A percentile compares a stretch with the other conserved stretches of the same genome.
Conservation (phyloP, 2,888 invertebrate species). For the Yponomeuta evonymella region DNA sequence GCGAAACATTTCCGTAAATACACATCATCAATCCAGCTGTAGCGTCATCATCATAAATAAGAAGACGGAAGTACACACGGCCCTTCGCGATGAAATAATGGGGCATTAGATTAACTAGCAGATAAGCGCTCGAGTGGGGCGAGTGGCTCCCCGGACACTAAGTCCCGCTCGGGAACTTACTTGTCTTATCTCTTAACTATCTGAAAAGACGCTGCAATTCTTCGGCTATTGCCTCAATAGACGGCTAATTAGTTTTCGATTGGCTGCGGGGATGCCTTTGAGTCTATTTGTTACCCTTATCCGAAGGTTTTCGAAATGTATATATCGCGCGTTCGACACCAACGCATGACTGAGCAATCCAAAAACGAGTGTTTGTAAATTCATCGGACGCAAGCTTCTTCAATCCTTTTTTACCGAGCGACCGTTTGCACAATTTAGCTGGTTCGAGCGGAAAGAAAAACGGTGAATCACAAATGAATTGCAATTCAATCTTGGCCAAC, state of each 20-base stretch:
- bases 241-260: slow-evolving; percentile 1
- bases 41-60: slow-evolving; percentile 6
- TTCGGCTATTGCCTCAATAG: background rate
- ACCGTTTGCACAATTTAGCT: background rate
- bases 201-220: background rate
- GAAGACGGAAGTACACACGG: background rate
- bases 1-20: background rate
- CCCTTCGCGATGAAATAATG: slow-evolving; percentile 6
- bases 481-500: background rate
- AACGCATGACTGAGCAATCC: no score
- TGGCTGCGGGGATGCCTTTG: background rate
- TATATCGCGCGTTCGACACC: no score
- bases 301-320: no score
- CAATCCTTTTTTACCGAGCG: background rate
- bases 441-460: background rate
- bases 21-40: background rate
- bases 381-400: background rate
- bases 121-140: background rate
- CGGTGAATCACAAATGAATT: background rate
- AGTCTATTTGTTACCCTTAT: background rate
- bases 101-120: slow-evolving; percentile 8
- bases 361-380: background rate
- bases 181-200: background rate
- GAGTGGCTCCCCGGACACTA: background rate
- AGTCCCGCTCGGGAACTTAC: background rate